Evolutionary conservation across 2,113 vertebrate species (phyloP), one percentile per base, ranked within the genome.

Genomic region (Trochalopteron elliotii): DNA sequence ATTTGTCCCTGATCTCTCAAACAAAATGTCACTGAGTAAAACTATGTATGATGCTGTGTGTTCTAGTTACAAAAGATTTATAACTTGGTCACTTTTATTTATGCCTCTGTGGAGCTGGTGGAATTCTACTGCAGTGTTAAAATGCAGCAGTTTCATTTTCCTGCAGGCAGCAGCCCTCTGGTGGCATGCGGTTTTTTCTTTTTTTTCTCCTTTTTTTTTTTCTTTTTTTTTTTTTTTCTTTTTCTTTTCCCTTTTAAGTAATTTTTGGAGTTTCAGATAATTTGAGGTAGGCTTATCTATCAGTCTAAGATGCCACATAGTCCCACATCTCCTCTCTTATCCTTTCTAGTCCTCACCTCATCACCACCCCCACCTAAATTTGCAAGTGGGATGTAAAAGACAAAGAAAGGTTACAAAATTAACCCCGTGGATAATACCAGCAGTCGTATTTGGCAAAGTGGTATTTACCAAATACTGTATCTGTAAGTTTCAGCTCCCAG

Each of bases 81-180:
- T 94, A 83, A 90, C 70, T 95, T 78, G 68, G 80, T 90, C 88
- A 84, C 50, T 97, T 85, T 93, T 93, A 86, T 93, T 97, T 97
- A 94, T 94, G 87, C 89, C 94, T 37, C 60, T 0, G 0, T 96
- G 83, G 94, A 96, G 69, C 87, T 60, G 63, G 86, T 83, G 56
- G 90, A 89, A 90, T 96, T 96, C 89, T 82, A 87, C 78, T 86
- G 83, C 79, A 80, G 71, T 93, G 88, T 90, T 94, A 95, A 96
- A 93, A 91, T 95, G 94, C 89, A 96, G 78, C 91, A 89, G 71
- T 91, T 92, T 81, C 56, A n/a, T 86, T 94, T 95, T 95, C 49
- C 84, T 90, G 91, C 61, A 91, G 86, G 83, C 69, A 89, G 83
- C 77, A 91, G 91, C 61, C 83, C 89, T 93, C 67, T 93, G 89